Conservation (phyloP, 2,888 invertebrate genomes). For the Ophion slaviceki region DNA sequence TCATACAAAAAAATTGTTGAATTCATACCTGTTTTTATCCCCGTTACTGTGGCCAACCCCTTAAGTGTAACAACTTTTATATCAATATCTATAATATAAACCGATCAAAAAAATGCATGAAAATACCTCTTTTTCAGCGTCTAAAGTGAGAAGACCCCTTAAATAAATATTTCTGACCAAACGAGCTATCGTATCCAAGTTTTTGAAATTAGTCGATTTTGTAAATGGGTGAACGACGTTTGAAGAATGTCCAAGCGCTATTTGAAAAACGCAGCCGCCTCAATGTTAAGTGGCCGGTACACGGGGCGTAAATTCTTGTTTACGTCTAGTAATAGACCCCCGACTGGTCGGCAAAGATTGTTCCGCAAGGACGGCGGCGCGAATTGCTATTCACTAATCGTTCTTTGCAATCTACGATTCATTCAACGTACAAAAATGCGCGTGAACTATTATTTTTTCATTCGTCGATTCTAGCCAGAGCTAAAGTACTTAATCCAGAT, state of each 20-base stretch:
- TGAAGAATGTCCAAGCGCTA: background rate
- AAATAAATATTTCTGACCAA: background rate
- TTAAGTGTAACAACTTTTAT: too few species aligned
- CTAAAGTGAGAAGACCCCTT: background rate
- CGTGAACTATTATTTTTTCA: background rate
- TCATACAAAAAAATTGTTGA: too few species aligned
- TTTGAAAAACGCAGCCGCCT: background rate
- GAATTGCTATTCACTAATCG: constrained; percentile 9
- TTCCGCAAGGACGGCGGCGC: constrained; percentile 6
- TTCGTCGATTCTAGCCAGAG: background rate
- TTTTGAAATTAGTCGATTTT: background rate
- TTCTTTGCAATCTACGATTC: constrained; percentile 5
- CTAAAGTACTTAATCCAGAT: background rate
- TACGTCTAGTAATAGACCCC: background rate
- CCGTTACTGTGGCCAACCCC: too few species aligned
- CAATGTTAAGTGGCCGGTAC: background rate
- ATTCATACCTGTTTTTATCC: too few species aligned
- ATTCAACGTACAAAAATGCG: constrained; percentile 5
- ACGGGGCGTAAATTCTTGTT: background rate
- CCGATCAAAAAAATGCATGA: too few species aligned
- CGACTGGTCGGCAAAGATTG: background rate
- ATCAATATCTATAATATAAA: too few species aligned
- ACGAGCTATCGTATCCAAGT: background rate
- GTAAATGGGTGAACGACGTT: too few species aligned
- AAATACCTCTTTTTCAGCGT: too few species aligned